Evolutionary conservation across 2,113 vertebrate genomes (phyloP).

Genomic region (Dicrurus megarhynchus): DNA sequence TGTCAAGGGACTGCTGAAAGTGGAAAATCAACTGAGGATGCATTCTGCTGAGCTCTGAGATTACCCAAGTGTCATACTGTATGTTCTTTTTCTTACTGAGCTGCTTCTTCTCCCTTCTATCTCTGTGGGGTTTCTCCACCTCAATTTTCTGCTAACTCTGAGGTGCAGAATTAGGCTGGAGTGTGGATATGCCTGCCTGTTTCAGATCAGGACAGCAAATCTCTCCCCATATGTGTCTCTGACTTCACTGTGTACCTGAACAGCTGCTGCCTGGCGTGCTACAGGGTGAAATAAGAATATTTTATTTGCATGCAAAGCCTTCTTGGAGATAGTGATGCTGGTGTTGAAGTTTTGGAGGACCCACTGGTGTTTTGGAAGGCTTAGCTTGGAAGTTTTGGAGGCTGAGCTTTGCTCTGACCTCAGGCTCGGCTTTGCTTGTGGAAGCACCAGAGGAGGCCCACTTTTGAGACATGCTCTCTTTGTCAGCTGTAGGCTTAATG

Average conservation of each 20-base stretch:
- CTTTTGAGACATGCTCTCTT: background rate
- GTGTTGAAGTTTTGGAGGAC: background rate
- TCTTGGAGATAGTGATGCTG: background rate
- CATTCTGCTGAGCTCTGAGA: background rate
- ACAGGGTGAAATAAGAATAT: background rate
- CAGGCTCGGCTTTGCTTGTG: background rate
- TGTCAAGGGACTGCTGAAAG: background rate
- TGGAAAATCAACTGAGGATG: background rate
- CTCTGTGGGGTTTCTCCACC: background rate
- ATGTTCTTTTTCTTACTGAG: background rate
- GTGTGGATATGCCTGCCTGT: background rate
- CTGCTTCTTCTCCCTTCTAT: background rate
- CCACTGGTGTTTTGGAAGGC: no score
- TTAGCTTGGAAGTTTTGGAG: no score
- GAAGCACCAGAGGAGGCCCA: background rate
- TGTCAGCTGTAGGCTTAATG: background rate
- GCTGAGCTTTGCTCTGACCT: background rate
- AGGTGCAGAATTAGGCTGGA: background rate
- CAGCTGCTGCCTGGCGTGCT: background rate
- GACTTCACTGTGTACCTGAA: background rate
- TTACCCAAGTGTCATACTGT: accelerated
- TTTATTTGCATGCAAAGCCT: background rate
- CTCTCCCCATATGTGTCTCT: background rate
- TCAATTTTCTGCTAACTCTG: background rate
- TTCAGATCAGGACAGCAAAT: background rate